Evolutionary conservation across 2,797 vertebrate genomes (phyloP).

Genomic region (Luscinia luscinia): DNA sequence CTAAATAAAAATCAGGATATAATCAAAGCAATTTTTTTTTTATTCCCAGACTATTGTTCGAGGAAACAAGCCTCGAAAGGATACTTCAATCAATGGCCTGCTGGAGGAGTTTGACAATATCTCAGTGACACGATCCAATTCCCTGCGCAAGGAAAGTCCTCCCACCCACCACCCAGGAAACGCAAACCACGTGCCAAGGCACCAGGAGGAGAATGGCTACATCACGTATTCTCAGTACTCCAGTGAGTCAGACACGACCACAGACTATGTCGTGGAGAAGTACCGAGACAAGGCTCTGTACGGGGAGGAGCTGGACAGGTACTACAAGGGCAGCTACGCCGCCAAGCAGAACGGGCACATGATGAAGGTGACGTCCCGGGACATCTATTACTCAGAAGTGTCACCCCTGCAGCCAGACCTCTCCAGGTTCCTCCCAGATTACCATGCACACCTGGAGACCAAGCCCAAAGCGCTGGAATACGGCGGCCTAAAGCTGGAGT

Average conservation of each 20-base stretch:
- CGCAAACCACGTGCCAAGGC: conserved; percentile 69
- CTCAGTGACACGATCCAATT: conserved; percentile 97
- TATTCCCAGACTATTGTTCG: conserved; percentile 92
- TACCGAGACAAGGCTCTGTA: conserved; percentile 79
- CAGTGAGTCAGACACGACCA: conserved; percentile 88
- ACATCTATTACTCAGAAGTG: conserved; percentile 88
- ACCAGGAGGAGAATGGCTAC: conserved; percentile 92
- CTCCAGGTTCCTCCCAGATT: conserved; percentile 87
- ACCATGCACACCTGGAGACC: conserved; percentile 88
- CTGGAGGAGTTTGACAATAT: conserved; percentile 98
- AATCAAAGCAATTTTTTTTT: conserved; percentile 63
- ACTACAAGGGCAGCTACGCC: conserved; percentile 78
- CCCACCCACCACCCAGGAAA: conserved; percentile 86
- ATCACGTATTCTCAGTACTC: conserved; percentile 91
- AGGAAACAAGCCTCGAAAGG: conserved; percentile 92
- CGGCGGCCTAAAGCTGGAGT: conserved; percentile 84
- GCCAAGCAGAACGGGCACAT: conserved; percentile 91
- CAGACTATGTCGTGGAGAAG: conserved; percentile 83
- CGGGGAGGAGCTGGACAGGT: conserved; percentile 85
- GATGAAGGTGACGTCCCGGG: conserved; percentile 81
- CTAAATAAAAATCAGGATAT: not conserved
- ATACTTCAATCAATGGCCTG: conserved; percentile 94
- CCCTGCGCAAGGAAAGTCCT: conserved; percentile 94
- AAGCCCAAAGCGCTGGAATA: conserved; percentile 86
- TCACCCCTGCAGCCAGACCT: conserved; percentile 88